phyloP scores from a whole-genome alignment of 2,797 vertebrate species.

The Tragopan temminckii region DNA sequence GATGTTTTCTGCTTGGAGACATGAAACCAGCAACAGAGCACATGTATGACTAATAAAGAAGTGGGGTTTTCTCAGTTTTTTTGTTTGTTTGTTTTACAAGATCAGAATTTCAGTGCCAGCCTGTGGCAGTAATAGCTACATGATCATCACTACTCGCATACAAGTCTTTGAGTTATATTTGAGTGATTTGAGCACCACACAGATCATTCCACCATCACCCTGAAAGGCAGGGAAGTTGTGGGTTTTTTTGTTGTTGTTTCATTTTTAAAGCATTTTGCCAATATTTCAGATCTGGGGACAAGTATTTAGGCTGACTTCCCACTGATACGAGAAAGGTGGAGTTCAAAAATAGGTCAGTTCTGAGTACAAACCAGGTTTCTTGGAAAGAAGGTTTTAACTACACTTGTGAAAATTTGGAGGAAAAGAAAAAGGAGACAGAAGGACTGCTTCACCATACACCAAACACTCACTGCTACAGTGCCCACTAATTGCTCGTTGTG shows the following conservation, averaged over 20 bases:
- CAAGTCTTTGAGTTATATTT: fast-evolving
- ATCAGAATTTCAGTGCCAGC: neutral
- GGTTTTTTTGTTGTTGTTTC: too few species aligned
- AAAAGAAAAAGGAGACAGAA: neutral
- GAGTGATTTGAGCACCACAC: neutral
- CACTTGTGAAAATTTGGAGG: neutral
- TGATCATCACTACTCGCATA: neutral
- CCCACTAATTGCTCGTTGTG: neutral
- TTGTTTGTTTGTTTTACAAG: neutral
- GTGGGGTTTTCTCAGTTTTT: fast-evolving
- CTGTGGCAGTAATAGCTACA: neutral
- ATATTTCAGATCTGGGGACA: neutral
- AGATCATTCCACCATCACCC: neutral
- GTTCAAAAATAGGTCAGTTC: neutral
- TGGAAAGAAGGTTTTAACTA: neutral
- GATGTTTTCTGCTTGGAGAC: conserved; percentile 16
- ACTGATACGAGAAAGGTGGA: fast-evolving
- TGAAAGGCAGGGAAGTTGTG: fast-evolving
- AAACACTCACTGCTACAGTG: neutral
- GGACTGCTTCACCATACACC: neutral
- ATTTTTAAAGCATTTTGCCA: neutral
- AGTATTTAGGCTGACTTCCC: neutral
- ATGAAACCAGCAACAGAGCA: neutral
- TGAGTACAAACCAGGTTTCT: neutral
- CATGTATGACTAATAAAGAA: neutral